Percentiles rank a stretch among this genome's conserved stretches.
Evolutionary conservation across 2,113 vertebrate genomes (phyloP).

Genomic region (Cisticola juncidis): DNA sequence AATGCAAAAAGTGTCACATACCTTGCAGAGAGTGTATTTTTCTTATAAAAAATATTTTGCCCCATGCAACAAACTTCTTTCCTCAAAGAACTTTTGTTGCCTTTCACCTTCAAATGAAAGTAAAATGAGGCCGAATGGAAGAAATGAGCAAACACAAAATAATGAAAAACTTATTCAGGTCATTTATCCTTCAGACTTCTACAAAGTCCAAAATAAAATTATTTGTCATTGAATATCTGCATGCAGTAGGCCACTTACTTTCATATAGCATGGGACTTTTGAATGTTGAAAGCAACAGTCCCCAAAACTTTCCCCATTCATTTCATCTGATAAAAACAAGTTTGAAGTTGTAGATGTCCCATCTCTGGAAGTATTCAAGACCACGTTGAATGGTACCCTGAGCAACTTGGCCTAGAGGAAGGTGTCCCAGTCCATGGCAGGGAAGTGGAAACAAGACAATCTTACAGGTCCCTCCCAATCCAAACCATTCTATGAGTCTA

Average conservation of each 20-base stretch:
- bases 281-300: not conserved
- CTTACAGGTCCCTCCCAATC: not conserved
- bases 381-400: not conserved
- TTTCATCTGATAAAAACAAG: not conserved
- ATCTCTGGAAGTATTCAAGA: not conserved
- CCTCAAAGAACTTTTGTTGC: constrained; percentile 13
- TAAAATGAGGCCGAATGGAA: not conserved
- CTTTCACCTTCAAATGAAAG: not conserved
- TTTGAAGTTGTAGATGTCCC: not conserved
- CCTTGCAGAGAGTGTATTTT: not conserved
- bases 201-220: not conserved
- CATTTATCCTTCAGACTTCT: not conserved
- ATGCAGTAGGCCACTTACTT: not conserved
- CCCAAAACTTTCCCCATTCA: not conserved
- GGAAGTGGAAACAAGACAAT: not conserved
- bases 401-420: not conserved
- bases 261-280: not conserved
- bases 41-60: constrained; percentile 26
- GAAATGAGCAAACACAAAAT: not conserved
- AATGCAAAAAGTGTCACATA: not conserved
- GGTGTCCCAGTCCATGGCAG: accelerated
- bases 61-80: not conserved
- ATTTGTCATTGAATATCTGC: not conserved
- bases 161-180: not conserved
- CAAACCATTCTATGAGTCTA: not conserved